Base-by-base conservation (phyloP, 2,113 vertebrate species). In the Siniperca knerii region DNA sequence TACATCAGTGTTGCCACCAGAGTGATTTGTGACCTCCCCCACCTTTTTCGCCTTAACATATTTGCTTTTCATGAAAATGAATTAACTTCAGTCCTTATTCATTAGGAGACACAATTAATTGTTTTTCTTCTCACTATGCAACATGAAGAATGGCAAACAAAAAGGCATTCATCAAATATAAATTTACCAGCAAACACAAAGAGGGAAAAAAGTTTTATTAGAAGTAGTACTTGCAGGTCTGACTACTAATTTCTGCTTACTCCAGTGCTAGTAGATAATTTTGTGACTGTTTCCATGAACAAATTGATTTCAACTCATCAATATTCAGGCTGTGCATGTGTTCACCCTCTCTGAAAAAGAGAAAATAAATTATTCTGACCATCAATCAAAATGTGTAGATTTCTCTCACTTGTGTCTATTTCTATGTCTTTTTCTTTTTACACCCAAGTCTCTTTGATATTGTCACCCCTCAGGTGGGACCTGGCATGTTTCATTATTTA, bases 61-160 rank as follows among this genome's bases (percentile, higher is more conserved):
- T 91, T 94, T 89, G 71, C 79, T 83, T 75, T 91, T 84, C 79
- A 87, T 66, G 75, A 79, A 92, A 92, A 92, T 84, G 20, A 84
- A 94, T 89, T 76, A 78, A 86, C 67, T 72, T 57, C 58, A 76
- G 64, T 86, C 61, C 73, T 89, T 57, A 84, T 87, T 91, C 87
- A 92, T 92, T 90, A 86, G 33, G 46, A 80, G 25, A 85, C 40
- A 60, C 40, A 76, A 84, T 82, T 90, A 87, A 93, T 91, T 86
- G 88, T 91, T 90, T 88, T 85, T 62, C 40, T 77, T 85, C 75
- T 75, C n/a, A 18, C 65, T 35, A 72, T 84, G 72, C 33, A 66
- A 44, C 69, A 73, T 83, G 74, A 92, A 23, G 25, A 87, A 85
- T 87, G n/a, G 77, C 40, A 46, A 85, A 80, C 54, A 87, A 86